Percentiles rank a stretch among this genome's conserved stretches.
Evolutionary conservation across 2,113 vertebrate genomes (phyloP).

Genomic region (Rhynchopsitta pachyrhyncha): DNA sequence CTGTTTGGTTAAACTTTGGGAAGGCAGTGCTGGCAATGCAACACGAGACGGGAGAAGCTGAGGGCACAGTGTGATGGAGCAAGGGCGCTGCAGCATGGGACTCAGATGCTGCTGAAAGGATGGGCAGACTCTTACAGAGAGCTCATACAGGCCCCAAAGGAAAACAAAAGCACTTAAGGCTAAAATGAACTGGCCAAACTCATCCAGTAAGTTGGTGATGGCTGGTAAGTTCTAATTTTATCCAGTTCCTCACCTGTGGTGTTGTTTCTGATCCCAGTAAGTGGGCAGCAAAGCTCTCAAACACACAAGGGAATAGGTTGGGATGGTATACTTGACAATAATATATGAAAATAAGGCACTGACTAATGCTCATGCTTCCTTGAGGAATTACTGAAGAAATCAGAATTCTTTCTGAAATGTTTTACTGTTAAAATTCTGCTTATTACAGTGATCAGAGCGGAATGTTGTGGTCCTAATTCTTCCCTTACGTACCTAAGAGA

Average conservation of each 20-base stretch:
- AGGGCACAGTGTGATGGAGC: fast-evolving
- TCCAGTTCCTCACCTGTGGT: not conserved
- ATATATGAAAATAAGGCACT: not conserved
- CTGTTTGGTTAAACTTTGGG: not conserved
- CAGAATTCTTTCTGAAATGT: fast-evolving
- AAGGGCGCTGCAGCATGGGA: not conserved
- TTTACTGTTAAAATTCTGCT: not conserved
- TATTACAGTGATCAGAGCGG: not conserved
- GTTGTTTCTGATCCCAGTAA: fast-evolving
- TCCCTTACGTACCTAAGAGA: not conserved
- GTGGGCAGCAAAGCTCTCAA: not conserved
- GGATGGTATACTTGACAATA: not conserved
- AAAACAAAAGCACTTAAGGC: not conserved
- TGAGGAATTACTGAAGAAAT: not conserved
- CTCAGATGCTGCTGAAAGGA: not conserved
- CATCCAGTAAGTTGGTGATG: not conserved
- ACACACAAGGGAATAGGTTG: not conserved
- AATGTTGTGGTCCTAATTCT: not conserved
- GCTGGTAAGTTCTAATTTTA: not conserved
- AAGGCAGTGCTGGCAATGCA: not conserved
- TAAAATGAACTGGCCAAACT: not conserved
- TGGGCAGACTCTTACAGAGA: not conserved
- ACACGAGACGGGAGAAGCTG: not conserved
- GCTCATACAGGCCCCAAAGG: not conserved
- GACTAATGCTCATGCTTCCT: not conserved